Evolutionary conservation across 2,113 vertebrate species (phyloP).

Genomic region (Prionailurus viverrinus): DNA sequence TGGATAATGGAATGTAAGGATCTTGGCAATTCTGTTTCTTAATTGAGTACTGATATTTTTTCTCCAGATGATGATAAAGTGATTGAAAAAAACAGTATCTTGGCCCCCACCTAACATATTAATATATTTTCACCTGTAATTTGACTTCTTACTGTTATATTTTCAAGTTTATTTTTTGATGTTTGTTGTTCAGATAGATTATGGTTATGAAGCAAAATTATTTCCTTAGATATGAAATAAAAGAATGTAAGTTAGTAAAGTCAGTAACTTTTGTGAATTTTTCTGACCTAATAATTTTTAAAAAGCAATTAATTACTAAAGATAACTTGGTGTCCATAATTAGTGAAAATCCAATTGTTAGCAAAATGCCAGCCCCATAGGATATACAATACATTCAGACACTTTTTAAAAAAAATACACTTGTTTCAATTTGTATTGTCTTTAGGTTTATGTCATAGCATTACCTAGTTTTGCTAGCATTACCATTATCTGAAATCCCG

Average conservation of each 20-base stretch:
- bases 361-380: not conserved
- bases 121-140: not conserved
- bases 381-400: not conserved
- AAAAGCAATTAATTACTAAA: not conserved
- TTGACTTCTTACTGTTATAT: not conserved
- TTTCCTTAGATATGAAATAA: slow-evolving; percentile 2
- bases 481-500: not conserved
- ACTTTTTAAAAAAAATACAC: not conserved
- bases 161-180: not conserved
- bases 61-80: not conserved
- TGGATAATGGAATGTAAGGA: not conserved
- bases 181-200: not conserved
- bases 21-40: not conserved
- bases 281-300: not conserved
- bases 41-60: not conserved
- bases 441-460: not conserved
- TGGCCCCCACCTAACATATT: not conserved
- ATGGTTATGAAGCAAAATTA: not conserved
- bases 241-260: not conserved
- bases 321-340: not conserved
- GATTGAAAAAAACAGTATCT: not conserved
- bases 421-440: not conserved
- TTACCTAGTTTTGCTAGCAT: not conserved
- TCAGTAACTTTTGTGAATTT: not conserved
- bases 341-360: not conserved